phyloP scores from a whole-genome alignment of 2,113 vertebrate species.

The Pluvialis apricaria region DNA sequence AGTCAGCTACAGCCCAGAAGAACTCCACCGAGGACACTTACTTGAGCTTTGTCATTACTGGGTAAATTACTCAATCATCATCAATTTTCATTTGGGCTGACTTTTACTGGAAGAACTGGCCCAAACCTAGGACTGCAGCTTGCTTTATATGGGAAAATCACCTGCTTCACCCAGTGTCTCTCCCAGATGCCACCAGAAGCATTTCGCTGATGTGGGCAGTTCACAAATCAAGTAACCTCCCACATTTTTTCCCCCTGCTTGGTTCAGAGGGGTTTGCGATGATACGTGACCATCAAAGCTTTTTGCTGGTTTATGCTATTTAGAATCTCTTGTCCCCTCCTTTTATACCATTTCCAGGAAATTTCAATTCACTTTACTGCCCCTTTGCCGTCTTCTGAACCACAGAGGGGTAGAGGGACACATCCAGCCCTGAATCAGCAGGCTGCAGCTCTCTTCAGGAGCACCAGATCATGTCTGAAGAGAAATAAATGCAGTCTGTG shows the following conservation, averaged over 20 bases:
- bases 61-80: not conserved
- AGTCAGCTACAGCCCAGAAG: not conserved
- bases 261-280: not conserved
- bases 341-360: conserved; percentile 9
- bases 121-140: not conserved
- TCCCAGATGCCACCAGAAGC: not conserved
- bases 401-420: not conserved
- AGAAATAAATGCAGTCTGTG: conserved; percentile 33
- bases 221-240: not conserved
- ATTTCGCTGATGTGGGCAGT: not conserved
- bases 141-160: not conserved
- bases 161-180: not conserved
- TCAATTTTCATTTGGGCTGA: not conserved
- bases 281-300: conserved; percentile 17
- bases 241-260: not conserved
- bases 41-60: not conserved
- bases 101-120: not conserved
- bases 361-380: conserved; percentile 23
- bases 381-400: not conserved
- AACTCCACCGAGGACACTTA: not conserved
- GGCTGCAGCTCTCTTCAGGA: conserved; percentile 10
- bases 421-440: not conserved
- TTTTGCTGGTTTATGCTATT: conserved; percentile 17
- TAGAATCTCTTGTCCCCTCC: not conserved
- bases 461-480: not conserved